Base-by-base conservation (phyloP, 2,113 vertebrate species). In the Callocephalon fimbriatum region DNA sequence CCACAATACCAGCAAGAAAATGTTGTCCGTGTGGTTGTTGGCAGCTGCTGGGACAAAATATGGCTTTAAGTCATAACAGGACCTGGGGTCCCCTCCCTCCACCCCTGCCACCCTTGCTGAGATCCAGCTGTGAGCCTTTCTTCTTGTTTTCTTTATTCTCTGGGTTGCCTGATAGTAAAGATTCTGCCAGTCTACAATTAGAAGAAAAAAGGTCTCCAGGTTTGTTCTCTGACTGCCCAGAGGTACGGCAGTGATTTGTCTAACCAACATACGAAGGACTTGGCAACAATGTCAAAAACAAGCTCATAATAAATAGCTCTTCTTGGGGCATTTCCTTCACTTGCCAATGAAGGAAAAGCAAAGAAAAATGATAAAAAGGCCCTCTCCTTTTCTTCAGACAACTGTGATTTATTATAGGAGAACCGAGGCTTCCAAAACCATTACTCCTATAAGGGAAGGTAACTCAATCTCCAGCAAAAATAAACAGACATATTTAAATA, bases 401-500 rank as follows among this genome's bases (percentile, higher is more conserved):
- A 95, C 74, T 86, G 90, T 91, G 91, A 97, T 96, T 93, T 93
- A 96, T 97, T 88, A 73, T 12, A 53, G 81, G 78, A 3, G 2
- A 96, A 88, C 59, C 1, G 66, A 95, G 77, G 77, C 77, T 84
- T 95, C 83, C 80, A 83, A 75, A 73, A 90, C 45, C 78, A 76
- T 77, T 44, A 85, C 79, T 96, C 31, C 93, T 95, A 23, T 88
- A 86, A 91, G 68, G 54, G 80, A 92, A 95, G 89, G 94, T 94
- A 97, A 96, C 76, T 83, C 72, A 88, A 90, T 90, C 90, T 93
- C 87, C 82, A 86, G 83, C n/a, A 77, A 95, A 95, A 95, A 96
- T 58, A 97, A 96, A 96, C 86, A 88, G 67, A 45, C 51, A 13
- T 27, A 67, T 77, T 97, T 88, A 86, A 97, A 92, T 65, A 87